phyloP scores from a whole-genome alignment of 92 coral and sea anemone species.

The Nematostella vectensis region DNA sequence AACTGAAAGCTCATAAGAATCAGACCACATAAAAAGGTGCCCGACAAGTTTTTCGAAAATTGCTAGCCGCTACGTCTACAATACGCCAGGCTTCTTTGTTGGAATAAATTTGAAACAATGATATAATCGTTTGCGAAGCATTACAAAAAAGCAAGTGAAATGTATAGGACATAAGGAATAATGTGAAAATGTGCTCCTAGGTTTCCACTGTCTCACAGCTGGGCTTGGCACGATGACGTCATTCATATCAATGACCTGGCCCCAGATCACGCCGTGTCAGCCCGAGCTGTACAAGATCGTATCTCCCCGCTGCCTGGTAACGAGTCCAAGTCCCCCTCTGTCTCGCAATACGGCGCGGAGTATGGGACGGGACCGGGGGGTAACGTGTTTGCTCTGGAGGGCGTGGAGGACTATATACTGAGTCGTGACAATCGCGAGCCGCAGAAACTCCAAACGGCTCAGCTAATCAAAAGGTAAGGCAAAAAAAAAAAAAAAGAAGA shows the following conservation, averaged over 20 bases:
- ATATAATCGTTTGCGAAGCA: no score
- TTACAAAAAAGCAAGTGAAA: no score
- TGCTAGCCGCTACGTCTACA: no score
- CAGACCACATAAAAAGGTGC: no score
- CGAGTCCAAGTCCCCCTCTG: slow-evolving; percentile 9
- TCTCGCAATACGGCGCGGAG: slow-evolving; percentile 32
- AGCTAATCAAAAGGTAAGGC: not conserved
- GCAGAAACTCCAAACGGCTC: slow-evolving; percentile 11
- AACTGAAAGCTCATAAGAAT: no score
- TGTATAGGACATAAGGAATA: no score
- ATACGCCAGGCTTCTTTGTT: no score
- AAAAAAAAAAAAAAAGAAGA: slow-evolving; percentile 14
- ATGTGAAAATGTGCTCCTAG: no score
- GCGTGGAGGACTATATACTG: slow-evolving; percentile 76
- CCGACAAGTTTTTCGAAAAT: no score
- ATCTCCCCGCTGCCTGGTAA: slow-evolving; percentile 4
- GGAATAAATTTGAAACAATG: no score
- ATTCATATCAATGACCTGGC: slow-evolving; percentile 27
- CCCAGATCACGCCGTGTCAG: slow-evolving; percentile 1
- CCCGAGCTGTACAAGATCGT: slow-evolving; percentile 7
- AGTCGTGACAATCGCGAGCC: slow-evolving; percentile 69
- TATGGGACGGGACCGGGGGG: slow-evolving; percentile 46
- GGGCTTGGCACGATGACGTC: slow-evolving; percentile 78
- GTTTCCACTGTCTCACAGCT: slow-evolving; percentile 51
- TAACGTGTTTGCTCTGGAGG: slow-evolving; percentile 64